These are phyloP conservation scores for Macroteleia sp. DNA, from an alignment of 2,888 invertebrate species.

Conservation along the genomic window DNA sequence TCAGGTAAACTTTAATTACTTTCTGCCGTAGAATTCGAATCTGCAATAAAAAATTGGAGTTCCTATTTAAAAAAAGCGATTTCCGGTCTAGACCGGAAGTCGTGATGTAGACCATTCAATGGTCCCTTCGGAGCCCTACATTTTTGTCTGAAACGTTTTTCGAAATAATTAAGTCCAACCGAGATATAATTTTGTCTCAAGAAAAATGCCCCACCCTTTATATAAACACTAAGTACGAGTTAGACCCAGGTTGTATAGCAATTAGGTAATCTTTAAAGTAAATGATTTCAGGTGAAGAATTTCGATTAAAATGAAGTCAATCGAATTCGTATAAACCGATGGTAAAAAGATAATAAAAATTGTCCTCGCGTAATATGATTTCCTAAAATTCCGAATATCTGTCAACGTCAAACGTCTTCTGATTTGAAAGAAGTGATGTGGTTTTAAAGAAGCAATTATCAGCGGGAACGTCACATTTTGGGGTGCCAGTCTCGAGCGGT, in stretches of 20 bases:
- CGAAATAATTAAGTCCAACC: constrained; percentile 23
- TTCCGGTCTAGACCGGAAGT: constrained; percentile 8
- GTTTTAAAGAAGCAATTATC: constrained; percentile 53
- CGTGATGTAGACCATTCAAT: constrained; percentile 4
- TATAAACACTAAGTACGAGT: too few relatives aligned
- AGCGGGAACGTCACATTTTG: constrained; percentile 51
- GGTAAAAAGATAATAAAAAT: neutral
- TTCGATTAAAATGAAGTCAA: neutral
- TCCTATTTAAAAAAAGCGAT: constrained; percentile 8
- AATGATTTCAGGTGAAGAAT: too few relatives aligned
- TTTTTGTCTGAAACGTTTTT: constrained; percentile 19
- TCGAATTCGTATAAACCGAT: neutral
- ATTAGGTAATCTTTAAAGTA: too few relatives aligned
- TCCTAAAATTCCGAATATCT: constrained; percentile 39
- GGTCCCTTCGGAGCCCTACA: constrained; percentile 3
- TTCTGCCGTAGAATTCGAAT: too few relatives aligned
- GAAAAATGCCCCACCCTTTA: constrained; percentile 13
- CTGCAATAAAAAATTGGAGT: too few relatives aligned
- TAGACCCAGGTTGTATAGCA: too few relatives aligned
- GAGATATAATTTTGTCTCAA: constrained; percentile 15
- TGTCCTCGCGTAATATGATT: constrained; percentile 2
- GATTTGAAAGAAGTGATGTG: constrained; percentile 38
- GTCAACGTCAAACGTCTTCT: constrained; percentile 50
- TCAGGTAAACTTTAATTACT: too few relatives aligned
- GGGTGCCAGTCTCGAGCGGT: constrained; percentile 47